Conservation (phyloP, 1,140 invertebrate genomes). For the Melitaea cinxia region DNA sequence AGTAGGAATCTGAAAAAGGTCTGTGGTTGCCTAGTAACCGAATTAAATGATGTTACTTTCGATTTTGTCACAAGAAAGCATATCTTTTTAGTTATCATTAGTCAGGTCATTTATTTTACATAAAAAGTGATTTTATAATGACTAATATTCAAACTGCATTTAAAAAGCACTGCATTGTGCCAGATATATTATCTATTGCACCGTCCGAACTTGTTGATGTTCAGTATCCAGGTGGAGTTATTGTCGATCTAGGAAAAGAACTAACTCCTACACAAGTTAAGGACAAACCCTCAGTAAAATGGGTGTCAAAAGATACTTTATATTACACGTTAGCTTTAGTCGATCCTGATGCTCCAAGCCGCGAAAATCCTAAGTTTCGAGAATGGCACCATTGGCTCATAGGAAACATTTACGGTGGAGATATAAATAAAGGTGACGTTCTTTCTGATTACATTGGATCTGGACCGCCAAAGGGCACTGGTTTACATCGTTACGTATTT, state of each 20-base stretch:
- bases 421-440: conserved; percentile 87
- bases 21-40: background rate
- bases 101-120: background rate
- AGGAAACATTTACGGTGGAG: conserved; percentile 92
- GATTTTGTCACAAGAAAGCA: too few relatives aligned
- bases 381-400: conserved; percentile 97
- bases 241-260: conserved; percentile 57
- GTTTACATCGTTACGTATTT: conserved; percentile 87
- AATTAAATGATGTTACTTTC: background rate
- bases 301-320: conserved; percentile 64
- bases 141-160: conserved; percentile 60
- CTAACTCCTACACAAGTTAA: conserved; percentile 72
- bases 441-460: conserved; percentile 92
- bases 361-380: conserved; percentile 89
- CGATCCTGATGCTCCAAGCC: conserved; percentile 95
- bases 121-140: conserved; percentile 40
- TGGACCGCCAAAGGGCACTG: conserved; percentile 91
- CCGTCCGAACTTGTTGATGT: conserved; percentile 61
- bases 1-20: too few relatives aligned
- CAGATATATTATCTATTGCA: conserved; percentile 63
- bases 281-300: conserved; percentile 64
- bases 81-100: too few relatives aligned
- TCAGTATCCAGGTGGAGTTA: conserved; percentile 48
- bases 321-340: conserved; percentile 91
- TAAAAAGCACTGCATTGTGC: conserved; percentile 64